Percentiles rank a stretch among this genome's conserved stretches.
These are phyloP conservation scores for Alauda arvensis DNA, from an alignment of 2,797 vertebrate genomes.

Conservation along the genomic window DNA sequence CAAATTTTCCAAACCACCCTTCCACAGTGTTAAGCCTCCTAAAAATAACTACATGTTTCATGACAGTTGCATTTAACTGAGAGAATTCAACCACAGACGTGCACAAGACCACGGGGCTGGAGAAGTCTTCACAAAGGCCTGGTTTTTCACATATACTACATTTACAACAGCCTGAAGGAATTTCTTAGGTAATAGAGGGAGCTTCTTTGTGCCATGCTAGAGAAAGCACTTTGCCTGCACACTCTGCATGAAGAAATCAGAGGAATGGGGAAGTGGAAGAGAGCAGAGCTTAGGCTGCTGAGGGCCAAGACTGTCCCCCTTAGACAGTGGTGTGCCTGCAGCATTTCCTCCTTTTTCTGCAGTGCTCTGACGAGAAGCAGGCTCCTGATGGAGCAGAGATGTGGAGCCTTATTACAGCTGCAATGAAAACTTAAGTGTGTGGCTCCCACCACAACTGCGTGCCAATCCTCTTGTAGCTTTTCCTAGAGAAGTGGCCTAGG, in stretches of 20 bases:
- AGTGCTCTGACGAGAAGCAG: background rate
- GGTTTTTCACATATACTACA: background rate
- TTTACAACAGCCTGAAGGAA: background rate
- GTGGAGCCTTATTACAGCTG: background rate
- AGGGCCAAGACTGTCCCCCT: background rate
- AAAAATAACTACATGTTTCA: background rate
- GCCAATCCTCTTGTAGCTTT: background rate
- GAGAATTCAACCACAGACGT: background rate
- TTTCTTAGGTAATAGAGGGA: background rate
- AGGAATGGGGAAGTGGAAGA: background rate
- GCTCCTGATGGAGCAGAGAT: background rate
- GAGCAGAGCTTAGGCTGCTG: background rate
- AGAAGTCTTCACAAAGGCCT: background rate
- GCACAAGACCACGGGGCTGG: rapidly evolving
- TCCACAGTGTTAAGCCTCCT: background rate
- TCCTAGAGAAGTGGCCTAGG: background rate
- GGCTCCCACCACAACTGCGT: background rate
- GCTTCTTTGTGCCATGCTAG: background rate
- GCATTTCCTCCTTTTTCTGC: background rate
- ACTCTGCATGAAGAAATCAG: background rate
- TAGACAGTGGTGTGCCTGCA: background rate
- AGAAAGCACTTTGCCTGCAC: background rate
- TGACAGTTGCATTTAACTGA: background rate
- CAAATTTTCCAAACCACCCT: background rate
- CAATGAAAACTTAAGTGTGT: background rate